Conservation (phyloP, 2,113 vertebrate genomes). For the Oryzias woworae region DNA sequence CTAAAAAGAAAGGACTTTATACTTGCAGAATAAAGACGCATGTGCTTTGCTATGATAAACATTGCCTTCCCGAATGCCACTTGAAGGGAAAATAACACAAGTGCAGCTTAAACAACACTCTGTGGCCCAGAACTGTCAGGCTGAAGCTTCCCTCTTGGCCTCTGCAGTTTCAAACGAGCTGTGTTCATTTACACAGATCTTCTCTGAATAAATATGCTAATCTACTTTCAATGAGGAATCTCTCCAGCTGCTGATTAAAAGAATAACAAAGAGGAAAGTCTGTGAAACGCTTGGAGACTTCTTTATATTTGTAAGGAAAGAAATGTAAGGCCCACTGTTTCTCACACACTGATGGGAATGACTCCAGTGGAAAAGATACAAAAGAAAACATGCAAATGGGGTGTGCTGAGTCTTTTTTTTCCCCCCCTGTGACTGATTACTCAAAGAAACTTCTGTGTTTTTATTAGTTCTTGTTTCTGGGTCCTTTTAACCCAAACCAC, state of each 20-base stretch:
- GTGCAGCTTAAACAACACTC: slow-evolving; percentile 29
- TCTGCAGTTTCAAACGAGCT: slow-evolving; percentile 29
- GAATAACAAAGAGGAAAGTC: slow-evolving; percentile 61
- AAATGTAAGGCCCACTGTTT: slow-evolving; percentile 35
- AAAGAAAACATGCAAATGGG: slow-evolving; percentile 11
- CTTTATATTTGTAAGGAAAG: slow-evolving; percentile 30
- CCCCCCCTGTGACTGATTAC: slow-evolving; percentile 3
- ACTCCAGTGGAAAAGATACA: slow-evolving; percentile 24
- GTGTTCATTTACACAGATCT: slow-evolving; percentile 47
- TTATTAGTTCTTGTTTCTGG: slow-evolving; percentile 14
- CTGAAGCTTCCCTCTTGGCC: slow-evolving; percentile 30
- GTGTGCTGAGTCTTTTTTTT: slow-evolving; percentile 11
- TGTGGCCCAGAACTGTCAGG: slow-evolving; percentile 62
- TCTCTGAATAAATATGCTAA: slow-evolving; percentile 58
- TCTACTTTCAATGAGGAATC: slow-evolving; percentile 58
- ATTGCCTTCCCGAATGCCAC: slow-evolving; percentile 50
- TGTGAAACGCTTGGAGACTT: slow-evolving; percentile 41
- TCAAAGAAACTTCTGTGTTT: background rate
- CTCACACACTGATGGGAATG: slow-evolving; percentile 32
- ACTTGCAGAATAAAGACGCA: slow-evolving; percentile 32
- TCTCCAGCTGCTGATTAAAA: slow-evolving; percentile 58
- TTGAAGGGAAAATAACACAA: slow-evolving; percentile 45
- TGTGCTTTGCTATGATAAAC: slow-evolving; percentile 64
- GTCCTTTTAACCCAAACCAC: slow-evolving; percentile 4
- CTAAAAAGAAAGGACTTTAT: slow-evolving; percentile 27